Evolutionary conservation across 2,888 invertebrate species (phyloP), one percentile per base, ranked within the genome.

Genomic region (Nemoura dubitans): DNA sequence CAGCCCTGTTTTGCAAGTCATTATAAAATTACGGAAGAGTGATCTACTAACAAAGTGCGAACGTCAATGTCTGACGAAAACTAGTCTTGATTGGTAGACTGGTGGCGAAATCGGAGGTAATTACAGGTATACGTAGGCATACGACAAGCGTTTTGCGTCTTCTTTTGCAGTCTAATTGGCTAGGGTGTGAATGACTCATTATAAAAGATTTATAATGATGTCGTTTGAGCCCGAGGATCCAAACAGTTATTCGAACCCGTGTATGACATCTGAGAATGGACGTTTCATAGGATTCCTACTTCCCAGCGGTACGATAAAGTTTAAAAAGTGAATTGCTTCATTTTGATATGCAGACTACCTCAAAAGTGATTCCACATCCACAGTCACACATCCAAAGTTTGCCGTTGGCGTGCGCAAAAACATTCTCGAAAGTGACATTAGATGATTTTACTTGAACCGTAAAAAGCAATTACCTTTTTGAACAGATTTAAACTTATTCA

Each of bases 391-490:
- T 6, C 36, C 10, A 36, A 36, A 36, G 36, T 14, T 59, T 21
- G 59, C 59, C 59, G 3, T 59, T 59, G 21, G 59, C 59, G 21
- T 21, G 59, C 2, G 59, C 78, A 26, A 78, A 28, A 78, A 78
- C 78, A 27, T 78, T 7, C 28, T 78, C 78, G 3, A 59, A 83
- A 83, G 42, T 83, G 25, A 42, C 83, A 83, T 42, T 83, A 42
- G 42, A n/a, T 83, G 83, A 83, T 36, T 59, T 3, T 25, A 83
- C 83, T 83, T 83, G 43, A 83, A 83, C 83, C 83, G 42, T 83
- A 42, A 83, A 83, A 83, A 26, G 83, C n/a, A 83, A 83, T 83
- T 83, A 42, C 83, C 59, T 83, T 83, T 83, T 83, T 83, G 36
- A 83, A 83, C 36, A 83, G 83, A 42, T 83, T 83, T 83, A 36